Conservation (phyloP, 2,113 vertebrate species). For the Apaloderma vittatum region DNA sequence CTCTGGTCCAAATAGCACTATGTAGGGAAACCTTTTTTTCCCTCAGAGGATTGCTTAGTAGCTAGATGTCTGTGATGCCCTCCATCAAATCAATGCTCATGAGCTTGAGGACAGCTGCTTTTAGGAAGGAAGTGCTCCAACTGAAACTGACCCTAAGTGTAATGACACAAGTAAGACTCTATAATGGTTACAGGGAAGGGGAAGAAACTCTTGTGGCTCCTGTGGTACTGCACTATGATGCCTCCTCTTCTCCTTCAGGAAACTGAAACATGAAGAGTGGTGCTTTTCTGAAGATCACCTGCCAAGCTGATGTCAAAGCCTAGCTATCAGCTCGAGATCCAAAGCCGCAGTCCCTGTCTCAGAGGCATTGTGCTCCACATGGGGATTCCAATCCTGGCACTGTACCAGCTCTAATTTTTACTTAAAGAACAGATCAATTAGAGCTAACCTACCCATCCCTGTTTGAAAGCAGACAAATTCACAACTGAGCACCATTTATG, state of each 20-base stretch:
- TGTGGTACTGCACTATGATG: neutral
- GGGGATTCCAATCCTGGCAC: neutral
- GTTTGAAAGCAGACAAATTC: constrained; percentile 40
- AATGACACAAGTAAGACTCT: neutral
- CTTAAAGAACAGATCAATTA: constrained; percentile 4
- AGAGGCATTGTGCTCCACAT: neutral
- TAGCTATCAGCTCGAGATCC: neutral
- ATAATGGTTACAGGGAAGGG: neutral
- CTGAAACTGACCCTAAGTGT: neutral
- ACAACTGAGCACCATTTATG: constrained; percentile 37
- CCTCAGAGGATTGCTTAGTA: fast-evolving
- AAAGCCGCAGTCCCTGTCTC: neutral
- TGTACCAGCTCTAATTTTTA: constrained; percentile 25
- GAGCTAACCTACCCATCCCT: constrained; percentile 23
- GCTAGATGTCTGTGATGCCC: neutral
- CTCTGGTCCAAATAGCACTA: neutral
- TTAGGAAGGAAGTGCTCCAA: neutral
- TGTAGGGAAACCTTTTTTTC: neutral
- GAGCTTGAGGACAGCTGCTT: neutral
- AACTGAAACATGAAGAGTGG: neutral
- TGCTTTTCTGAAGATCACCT: neutral
- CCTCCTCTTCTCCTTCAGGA: neutral
- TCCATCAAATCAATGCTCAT: neutral
- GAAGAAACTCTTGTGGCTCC: neutral
- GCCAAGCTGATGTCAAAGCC: neutral